Conservation (phyloP, 2,888 invertebrate species). For the Bursaphelenchus okinawaensis region DNA sequence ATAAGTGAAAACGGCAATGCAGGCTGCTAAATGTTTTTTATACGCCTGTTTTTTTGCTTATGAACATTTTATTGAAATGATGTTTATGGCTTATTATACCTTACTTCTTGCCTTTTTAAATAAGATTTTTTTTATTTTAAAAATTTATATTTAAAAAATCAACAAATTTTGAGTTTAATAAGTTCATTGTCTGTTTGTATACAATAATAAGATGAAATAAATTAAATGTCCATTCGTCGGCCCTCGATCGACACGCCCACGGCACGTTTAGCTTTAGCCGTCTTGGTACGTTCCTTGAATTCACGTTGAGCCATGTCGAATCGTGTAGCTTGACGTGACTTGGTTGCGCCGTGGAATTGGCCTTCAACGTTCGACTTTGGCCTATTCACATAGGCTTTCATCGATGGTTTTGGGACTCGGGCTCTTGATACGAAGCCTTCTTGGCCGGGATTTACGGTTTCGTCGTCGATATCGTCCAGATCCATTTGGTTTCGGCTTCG, state of each 20-base stretch:
- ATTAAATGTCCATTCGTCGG: constrained; percentile 44
- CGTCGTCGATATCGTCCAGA: constrained; percentile 14
- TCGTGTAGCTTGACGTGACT: constrained; percentile 19
- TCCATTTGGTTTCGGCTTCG: constrained; percentile 11
- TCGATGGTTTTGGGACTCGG: constrained; percentile 86
- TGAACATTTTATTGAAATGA: no score
- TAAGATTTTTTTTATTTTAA: no score
- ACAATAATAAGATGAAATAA: no score
- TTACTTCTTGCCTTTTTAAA: no score
- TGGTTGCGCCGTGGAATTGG: constrained; percentile 35
- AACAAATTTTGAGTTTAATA: no score
- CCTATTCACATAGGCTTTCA: constrained; percentile 89
- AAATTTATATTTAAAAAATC: neutral
- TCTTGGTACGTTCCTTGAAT: constrained; percentile 51
- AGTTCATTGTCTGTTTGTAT: no score
- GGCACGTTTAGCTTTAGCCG: constrained; percentile 37
- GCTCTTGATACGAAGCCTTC: constrained; percentile 82
- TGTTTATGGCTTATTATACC: no score
- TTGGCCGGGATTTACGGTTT: constrained; percentile 70
- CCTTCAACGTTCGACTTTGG: constrained; percentile 64
- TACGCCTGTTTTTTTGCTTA: no score
- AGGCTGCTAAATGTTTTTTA: no score
- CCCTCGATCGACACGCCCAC: constrained; percentile 52
- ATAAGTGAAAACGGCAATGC: no score
- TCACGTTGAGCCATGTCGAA: constrained; percentile 46